Conservation (phyloP, 2,113 vertebrate genomes). For the Halcyon malimbica region DNA sequence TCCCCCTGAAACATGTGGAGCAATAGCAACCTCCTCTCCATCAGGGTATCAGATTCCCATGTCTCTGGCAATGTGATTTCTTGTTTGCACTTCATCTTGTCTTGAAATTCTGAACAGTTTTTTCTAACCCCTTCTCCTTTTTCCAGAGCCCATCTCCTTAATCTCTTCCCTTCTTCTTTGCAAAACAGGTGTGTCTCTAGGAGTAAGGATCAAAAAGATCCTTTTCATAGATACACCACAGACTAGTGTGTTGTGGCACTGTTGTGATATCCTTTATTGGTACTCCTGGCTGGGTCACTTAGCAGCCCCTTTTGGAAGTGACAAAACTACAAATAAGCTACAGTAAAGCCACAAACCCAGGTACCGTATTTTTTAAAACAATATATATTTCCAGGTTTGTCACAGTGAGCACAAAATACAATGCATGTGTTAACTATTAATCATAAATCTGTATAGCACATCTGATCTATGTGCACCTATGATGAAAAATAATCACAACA, state of each 20-base stretch:
- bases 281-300: background rate
- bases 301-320: background rate
- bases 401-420: background rate
- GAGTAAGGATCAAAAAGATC: background rate
- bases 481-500: background rate
- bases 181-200: background rate
- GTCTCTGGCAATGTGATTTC: background rate
- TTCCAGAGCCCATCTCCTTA: background rate
- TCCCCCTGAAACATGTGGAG: background rate
- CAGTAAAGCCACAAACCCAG: background rate
- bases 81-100: background rate
- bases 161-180: background rate
- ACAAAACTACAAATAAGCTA: background rate
- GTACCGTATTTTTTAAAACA: background rate
- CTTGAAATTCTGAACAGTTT: background rate
- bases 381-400: background rate
- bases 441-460: background rate
- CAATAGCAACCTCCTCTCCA: background rate
- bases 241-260: background rate
- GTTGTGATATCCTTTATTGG: background rate
- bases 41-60: background rate
- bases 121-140: background rate
- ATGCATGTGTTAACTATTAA: background rate
- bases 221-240: background rate
- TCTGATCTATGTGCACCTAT: background rate